These are phyloP conservation scores for Mionectes olivaceus DNA, from an alignment of 2,797 vertebrate species.

Conservation along the genomic window DNA sequence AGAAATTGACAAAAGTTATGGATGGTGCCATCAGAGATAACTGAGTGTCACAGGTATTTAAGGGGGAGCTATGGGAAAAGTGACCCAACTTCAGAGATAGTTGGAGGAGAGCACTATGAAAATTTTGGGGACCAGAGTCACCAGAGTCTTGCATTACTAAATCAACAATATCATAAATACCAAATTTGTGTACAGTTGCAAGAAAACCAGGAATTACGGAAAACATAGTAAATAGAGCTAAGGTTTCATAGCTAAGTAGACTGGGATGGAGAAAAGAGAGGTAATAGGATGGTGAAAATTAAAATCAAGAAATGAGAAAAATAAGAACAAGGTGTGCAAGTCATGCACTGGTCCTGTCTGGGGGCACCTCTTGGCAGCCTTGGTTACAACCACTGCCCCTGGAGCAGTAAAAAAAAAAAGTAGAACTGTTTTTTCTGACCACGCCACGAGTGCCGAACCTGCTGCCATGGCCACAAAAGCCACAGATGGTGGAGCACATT, in stretches of 20 bases:
- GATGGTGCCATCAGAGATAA: background rate
- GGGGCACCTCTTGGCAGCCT: accelerated
- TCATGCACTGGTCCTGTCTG: accelerated
- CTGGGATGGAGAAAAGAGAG: background rate
- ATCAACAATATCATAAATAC: background rate
- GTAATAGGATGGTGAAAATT: background rate
- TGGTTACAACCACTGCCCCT: background rate
- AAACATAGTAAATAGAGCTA: background rate
- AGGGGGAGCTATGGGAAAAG: background rate
- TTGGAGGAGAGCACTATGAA: accelerated
- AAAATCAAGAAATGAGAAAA: background rate
- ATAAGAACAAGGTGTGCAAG: background rate
- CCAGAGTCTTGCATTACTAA: background rate
- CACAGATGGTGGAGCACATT: background rate
- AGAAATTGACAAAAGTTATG: background rate
- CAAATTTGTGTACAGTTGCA: background rate
- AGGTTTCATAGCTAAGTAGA: background rate
- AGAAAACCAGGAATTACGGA: background rate
- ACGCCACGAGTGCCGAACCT: background rate
- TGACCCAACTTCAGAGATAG: accelerated
- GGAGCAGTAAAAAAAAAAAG: background rate
- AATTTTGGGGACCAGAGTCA: background rate
- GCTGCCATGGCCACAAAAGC: background rate
- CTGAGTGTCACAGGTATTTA: background rate
- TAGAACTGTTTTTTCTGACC: background rate